These are phyloP conservation scores for Scartelaos histophorus DNA, from an alignment of 2,113 vertebrate species.

Conservation along the genomic window DNA sequence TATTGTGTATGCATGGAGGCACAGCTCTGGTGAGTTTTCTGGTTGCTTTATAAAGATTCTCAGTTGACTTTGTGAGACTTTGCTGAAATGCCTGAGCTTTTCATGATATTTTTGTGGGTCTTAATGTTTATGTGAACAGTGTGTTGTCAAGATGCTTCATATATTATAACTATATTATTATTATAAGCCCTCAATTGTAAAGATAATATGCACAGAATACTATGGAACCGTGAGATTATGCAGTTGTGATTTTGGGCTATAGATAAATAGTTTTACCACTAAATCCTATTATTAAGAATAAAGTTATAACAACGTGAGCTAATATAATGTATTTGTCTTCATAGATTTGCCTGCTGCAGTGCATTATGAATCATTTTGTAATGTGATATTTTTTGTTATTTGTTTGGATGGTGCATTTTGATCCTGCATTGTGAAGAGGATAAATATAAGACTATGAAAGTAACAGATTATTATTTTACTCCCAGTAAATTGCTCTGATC, in stretches of 20 bases:
- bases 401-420: constrained; percentile 7
- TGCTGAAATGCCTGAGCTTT: constrained; percentile 19
- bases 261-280: background rate
- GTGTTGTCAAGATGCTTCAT: background rate
- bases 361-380: background rate
- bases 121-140: background rate
- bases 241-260: background rate
- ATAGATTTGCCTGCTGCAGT: background rate
- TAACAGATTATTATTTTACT: background rate
- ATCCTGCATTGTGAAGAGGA: background rate
- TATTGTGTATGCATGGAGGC: constrained; percentile 36
- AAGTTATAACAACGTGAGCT: background rate
- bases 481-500: background rate
- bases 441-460: background rate
- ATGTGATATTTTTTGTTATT: background rate
- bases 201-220: background rate
- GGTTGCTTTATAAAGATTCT: background rate
- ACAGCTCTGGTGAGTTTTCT: constrained; percentile 3
- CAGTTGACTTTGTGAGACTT: constrained; percentile 16
- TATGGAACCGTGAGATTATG: background rate
- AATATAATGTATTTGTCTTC: background rate
- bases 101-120: background rate
- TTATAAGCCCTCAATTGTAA: background rate
- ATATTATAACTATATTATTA: no score
- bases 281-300: background rate